These are phyloP conservation scores for Dicentrarchus labrax DNA, from an alignment of 2,113 vertebrate genomes.

Conservation along the genomic window DNA sequence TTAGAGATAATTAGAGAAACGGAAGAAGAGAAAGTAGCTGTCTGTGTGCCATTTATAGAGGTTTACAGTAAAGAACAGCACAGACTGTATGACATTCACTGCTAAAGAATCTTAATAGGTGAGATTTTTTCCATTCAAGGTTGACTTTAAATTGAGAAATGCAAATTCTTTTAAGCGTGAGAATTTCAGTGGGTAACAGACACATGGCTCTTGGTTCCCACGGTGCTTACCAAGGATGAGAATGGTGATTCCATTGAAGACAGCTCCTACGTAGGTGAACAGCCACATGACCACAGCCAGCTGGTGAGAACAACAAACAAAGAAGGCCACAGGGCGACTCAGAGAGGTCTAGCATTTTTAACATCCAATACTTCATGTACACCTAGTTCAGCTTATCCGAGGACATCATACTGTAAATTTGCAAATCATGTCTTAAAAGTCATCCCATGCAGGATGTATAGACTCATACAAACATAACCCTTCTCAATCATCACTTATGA, in stretches of 20 bases:
- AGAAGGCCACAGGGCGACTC: neutral
- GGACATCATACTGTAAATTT: neutral
- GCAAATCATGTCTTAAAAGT: neutral
- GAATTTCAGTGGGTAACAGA: neutral
- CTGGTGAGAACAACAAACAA: constrained; percentile 72
- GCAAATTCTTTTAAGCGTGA: neutral
- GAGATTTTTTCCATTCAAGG: neutral
- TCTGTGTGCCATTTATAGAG: neutral
- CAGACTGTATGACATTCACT: neutral
- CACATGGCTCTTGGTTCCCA: neutral
- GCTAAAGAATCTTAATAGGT: no score
- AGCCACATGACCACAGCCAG: constrained; percentile 95
- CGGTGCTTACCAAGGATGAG: constrained; percentile 90
- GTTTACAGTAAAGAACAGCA: neutral
- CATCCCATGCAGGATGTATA: no score
- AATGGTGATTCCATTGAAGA: constrained; percentile 94
- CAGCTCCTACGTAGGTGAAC: constrained; percentile 92
- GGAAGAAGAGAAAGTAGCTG: neutral
- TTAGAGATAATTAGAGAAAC: neutral
- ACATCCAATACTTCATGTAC: neutral
- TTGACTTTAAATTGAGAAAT: neutral
- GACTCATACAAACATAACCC: no score
- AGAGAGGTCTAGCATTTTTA: neutral
- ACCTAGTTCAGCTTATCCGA: neutral
- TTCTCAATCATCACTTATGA: no score